phyloP scores from a whole-genome alignment of 1,140 invertebrate species.

The Uloborus diversus region DNA sequence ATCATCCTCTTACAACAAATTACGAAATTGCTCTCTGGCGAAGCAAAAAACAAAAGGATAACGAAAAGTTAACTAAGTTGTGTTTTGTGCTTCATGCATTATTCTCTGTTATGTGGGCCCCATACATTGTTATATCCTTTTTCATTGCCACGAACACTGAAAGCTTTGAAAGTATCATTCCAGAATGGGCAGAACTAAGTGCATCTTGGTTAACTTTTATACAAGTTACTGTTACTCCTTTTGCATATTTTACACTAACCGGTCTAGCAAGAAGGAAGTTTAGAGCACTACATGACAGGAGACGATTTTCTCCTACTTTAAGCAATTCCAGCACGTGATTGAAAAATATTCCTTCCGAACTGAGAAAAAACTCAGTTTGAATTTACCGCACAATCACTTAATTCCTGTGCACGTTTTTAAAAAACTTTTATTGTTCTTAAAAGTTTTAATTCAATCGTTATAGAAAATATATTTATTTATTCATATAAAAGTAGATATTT shows the following conservation, averaged over 20 bases:
- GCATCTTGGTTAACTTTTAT: slow-evolving; percentile 45
- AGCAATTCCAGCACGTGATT: slow-evolving; percentile 35
- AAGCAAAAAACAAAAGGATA: slow-evolving; percentile 39
- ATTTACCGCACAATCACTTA: too few relatives aligned
- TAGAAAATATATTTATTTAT: too few relatives aligned
- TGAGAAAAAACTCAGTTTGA: too few relatives aligned
- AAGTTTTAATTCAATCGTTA: too few relatives aligned
- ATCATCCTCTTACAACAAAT: slow-evolving; percentile 32
- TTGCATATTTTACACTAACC: slow-evolving; percentile 24
- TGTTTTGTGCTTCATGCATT: slow-evolving; percentile 35
- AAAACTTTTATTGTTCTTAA: too few relatives aligned
- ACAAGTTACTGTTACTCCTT: slow-evolving; percentile 43
- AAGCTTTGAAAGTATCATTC: not conserved
- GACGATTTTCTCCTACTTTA: slow-evolving; percentile 26
- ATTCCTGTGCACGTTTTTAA: too few relatives aligned
- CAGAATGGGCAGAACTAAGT: slow-evolving; percentile 23
- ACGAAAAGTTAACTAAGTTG: slow-evolving; percentile 42
- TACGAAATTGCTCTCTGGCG: slow-evolving; percentile 30
- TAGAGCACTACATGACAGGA: slow-evolving; percentile 7
- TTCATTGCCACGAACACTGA: not conserved
- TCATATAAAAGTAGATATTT: too few relatives aligned
- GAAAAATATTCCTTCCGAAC: too few relatives aligned
- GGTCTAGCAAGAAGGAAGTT: slow-evolving; percentile 22
- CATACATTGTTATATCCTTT: slow-evolving; percentile 18
- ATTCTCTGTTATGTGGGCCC: slow-evolving; percentile 38